phyloP scores from a whole-genome alignment of 2,113 vertebrate species.

The Pseudolaguvia tuberculata region DNA sequence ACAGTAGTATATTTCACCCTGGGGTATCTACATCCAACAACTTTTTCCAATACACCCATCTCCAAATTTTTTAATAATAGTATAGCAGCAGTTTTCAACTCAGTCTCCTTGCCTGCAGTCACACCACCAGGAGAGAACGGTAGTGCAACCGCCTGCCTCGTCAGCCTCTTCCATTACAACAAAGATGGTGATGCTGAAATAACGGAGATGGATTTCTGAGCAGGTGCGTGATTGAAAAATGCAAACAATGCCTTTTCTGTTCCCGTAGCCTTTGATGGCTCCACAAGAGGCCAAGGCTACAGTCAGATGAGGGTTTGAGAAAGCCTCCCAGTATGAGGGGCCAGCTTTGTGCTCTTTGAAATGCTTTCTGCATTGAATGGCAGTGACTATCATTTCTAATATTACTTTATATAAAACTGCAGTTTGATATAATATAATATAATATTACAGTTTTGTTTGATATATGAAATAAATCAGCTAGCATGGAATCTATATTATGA shows the following conservation, averaged over 20 bases:
- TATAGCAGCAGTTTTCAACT: constrained; percentile 32
- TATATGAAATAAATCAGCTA: constrained; percentile 5
- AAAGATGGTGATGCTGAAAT: constrained; percentile 4
- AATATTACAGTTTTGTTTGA: no score
- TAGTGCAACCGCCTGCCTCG: constrained; percentile 22
- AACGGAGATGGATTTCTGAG: constrained; percentile 5
- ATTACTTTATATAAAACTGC: neutral
- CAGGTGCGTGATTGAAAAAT: constrained; percentile 33
- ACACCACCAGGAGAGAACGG: neutral
- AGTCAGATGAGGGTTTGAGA: constrained; percentile 30
- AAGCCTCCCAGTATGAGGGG: constrained; percentile 11
- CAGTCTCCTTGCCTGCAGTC: constrained; percentile 19
- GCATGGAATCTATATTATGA: constrained; percentile 1
- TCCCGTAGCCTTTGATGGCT: constrained; percentile 41
- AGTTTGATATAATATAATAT: no score
- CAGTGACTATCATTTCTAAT: neutral
- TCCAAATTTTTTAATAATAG: no score
- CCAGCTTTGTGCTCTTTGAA: constrained; percentile 25
- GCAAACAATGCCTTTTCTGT: constrained; percentile 48
- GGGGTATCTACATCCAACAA: neutral
- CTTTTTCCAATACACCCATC: neutral
- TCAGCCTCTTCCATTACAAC: constrained; percentile 33
- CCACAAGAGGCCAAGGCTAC: constrained; percentile 21
- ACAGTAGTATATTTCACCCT: neutral
- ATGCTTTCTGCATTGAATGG: constrained; percentile 23